A percentile compares a stretch with the other conserved stretches of the same genome.
These are phyloP conservation scores for Eristalis intricaria DNA, from an alignment of 2,888 invertebrate genomes.

Conservation along the genomic window DNA sequence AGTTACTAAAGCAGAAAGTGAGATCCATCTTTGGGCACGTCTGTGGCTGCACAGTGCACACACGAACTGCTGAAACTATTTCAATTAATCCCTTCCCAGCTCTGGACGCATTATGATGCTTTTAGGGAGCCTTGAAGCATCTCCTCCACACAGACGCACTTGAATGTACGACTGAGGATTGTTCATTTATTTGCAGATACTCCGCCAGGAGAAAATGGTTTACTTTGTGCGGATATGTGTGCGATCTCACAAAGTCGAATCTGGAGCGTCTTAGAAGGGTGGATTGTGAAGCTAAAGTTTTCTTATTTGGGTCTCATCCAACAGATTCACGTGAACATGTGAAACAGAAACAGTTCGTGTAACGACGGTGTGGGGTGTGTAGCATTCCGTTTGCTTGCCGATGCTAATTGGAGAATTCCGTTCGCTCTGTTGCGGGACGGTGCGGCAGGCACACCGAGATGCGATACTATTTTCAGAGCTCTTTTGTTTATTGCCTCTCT, in stretches of 20 bases:
- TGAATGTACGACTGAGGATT: not conserved
- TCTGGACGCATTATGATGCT: not conserved
- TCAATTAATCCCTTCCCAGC: slow-evolving; percentile 43
- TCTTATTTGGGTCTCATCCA: not conserved
- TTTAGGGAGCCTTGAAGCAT: not conserved
- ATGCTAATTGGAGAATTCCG: slow-evolving; percentile 28
- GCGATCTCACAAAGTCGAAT: slow-evolving; percentile 1
- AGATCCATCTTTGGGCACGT: slow-evolving; percentile 27
- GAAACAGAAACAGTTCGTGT: not conserved
- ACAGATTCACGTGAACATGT: not conserved
- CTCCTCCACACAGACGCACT: not conserved
- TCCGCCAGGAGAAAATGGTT: not conserved
- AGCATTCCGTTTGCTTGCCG: slow-evolving; percentile 5
- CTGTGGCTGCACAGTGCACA: slow-evolving; percentile 3
- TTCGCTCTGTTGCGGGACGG: not conserved
- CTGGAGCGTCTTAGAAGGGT: not conserved
- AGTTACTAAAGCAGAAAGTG: slow-evolving; percentile 36
- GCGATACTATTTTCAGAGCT: slow-evolving; percentile 1
- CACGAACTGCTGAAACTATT: slow-evolving; percentile 44
- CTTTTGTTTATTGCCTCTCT: slow-evolving; percentile 8
- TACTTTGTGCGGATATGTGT: slow-evolving; percentile 9
- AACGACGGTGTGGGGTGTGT: not conserved
- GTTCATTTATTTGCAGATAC: slow-evolving; percentile 48
- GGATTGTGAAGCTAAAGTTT: not conserved
- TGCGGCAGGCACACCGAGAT: not conserved